These are phyloP conservation scores for Ochropleura plecta DNA, from an alignment of 2,888 invertebrate species.

Conservation along the genomic window DNA sequence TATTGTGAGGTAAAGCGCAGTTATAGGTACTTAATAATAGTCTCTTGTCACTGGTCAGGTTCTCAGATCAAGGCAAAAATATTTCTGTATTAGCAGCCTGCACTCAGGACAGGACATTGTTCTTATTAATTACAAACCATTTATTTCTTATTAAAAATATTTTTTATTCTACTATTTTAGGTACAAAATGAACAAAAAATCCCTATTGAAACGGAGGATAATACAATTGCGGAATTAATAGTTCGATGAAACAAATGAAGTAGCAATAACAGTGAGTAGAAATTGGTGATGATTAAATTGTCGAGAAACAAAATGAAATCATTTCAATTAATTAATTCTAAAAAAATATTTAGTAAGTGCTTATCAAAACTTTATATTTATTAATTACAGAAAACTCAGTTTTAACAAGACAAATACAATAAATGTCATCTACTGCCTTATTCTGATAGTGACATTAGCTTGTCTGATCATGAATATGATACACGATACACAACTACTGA, in stretches of 20 bases:
- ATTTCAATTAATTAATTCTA: background rate
- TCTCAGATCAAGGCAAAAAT: too few relatives aligned
- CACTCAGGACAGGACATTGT: too few relatives aligned
- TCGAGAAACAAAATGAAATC: conserved; percentile 4
- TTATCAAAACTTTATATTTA: conserved; percentile 1
- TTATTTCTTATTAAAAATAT: too few relatives aligned
- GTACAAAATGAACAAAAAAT: too few relatives aligned
- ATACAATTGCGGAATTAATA: background rate
- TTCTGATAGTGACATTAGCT: conserved; percentile 5
- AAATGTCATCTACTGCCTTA: conserved; percentile 7
- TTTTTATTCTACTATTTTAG: too few relatives aligned
- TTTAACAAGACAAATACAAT: conserved; percentile 10
- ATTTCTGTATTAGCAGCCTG: too few relatives aligned
- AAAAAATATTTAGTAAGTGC: conserved; percentile 3
- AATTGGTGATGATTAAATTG: conserved; percentile 1
- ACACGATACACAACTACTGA: conserved; percentile 2
- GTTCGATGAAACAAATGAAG: background rate
- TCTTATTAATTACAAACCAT: too few relatives aligned
- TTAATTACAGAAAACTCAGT: conserved; percentile 4
- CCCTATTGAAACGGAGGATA: background rate
- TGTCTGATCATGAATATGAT: conserved; percentile 6
- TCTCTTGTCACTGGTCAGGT: background rate
- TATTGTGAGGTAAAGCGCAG: conserved; percentile 1
- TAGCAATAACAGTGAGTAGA: conserved; percentile 4
- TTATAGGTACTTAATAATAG: background rate